Evolutionary conservation across 2,888 invertebrate species (phyloP).

Genomic region (Dascillus cervinus): DNA sequence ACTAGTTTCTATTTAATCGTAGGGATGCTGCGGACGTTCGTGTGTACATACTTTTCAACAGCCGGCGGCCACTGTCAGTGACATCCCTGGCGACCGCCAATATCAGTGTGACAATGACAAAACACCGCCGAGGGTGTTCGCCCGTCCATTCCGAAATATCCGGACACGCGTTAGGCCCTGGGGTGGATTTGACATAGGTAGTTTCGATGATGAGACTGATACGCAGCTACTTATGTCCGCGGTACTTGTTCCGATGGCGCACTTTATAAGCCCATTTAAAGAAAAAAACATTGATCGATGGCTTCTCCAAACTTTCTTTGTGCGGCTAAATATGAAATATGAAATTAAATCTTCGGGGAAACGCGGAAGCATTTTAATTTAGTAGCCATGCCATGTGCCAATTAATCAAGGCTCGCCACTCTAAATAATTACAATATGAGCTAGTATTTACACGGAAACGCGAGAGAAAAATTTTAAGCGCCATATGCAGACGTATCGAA

Average conservation of each 20-base stretch:
- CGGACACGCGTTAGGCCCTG: slow-evolving; percentile 6
- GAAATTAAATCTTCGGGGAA: not conserved
- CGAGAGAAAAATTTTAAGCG: too few relatives aligned
- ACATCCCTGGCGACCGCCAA: slow-evolving; percentile 27
- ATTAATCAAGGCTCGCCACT: slow-evolving; percentile 1
- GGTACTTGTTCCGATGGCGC: not conserved
- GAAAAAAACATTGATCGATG: too few relatives aligned
- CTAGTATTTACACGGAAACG: too few relatives aligned
- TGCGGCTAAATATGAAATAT: too few relatives aligned
- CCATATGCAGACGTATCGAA: too few relatives aligned
- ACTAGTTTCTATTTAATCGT: not conserved
- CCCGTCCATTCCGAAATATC: slow-evolving; percentile 9
- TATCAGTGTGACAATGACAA: slow-evolving; percentile 30
- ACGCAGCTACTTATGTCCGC: slow-evolving; percentile 8
- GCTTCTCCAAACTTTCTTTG: too few relatives aligned
- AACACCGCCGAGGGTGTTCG: slow-evolving; percentile 25
- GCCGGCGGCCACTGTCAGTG: slow-evolving; percentile 28
- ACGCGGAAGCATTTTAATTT: slow-evolving; percentile 1
- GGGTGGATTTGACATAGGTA: slow-evolving; percentile 11
- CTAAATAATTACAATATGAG: not conserved
- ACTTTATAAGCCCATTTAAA: too few relatives aligned
- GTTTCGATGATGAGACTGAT: slow-evolving; percentile 8
- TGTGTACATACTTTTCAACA: slow-evolving; percentile 28
- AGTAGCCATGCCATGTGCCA: slow-evolving; percentile 2
- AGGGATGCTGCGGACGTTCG: slow-evolving; percentile 7